Evolutionary conservation across 2,888 invertebrate species (phyloP).

Genomic region (Drosophila paucipuncta): DNA sequence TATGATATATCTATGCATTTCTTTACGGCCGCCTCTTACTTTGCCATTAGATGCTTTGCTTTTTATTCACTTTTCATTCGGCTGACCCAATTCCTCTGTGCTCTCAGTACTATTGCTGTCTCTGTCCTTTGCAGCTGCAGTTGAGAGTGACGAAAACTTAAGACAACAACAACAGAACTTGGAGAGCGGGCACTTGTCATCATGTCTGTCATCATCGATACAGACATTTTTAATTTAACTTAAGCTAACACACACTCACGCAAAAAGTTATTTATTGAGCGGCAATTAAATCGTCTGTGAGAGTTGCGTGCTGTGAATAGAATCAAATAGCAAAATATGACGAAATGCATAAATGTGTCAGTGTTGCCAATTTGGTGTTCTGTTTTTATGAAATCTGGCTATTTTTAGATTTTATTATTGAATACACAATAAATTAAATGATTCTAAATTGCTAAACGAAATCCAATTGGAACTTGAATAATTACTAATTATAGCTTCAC

Average conservation of each 20-base stretch:
- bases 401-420: background rate
- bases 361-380: background rate
- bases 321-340: conserved; percentile 25
- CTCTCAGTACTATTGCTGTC: conserved; percentile 29
- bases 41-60: conserved; percentile 55
- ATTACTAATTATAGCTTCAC: background rate
- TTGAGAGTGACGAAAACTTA: conserved; percentile 33
- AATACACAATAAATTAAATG: background rate
- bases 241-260: conserved; percentile 23
- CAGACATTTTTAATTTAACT: conserved; percentile 45
- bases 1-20: conserved; percentile 2
- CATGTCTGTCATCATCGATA: conserved; percentile 52
- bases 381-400: background rate
- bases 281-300: conserved; percentile 40
- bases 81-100: conserved; percentile 61
- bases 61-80: conserved; percentile 55
- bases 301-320: conserved; percentile 33
- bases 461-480: background rate
- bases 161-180: conserved; percentile 5
- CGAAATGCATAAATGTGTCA: conserved; percentile 6
- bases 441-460: background rate
- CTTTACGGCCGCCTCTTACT: conserved; percentile 49
- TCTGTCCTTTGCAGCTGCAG: conserved; percentile 53
- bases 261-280: conserved; percentile 27
- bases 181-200: conserved; percentile 45